phyloP scores from a whole-genome alignment of 2,113 vertebrate species.

The Sus scrofa region T2T-Sscrofa CM000820.6:7258501-7259000 shows the following conservation, averaged over 20 bases:
- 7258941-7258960: not conserved
- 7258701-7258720: not conserved
- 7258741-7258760: not conserved
- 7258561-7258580: not conserved
- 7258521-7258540: not conserved
- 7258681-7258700: not conserved
- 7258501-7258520: not conserved
- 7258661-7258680: not conserved
- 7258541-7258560: not conserved
- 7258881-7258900: not conserved
- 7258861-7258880: not conserved
- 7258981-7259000: not conserved
- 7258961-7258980: not conserved
- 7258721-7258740: not conserved
- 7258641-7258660: not conserved
- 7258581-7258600: not conserved
- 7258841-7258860: not conserved
- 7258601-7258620: not conserved
- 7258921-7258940: not conserved
- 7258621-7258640: slow-evolving; percentile 41
- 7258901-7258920: not conserved
- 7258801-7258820: not conserved
- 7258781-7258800: too few relatives aligned
- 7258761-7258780: not conserved
- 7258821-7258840: not conserved